Evolutionary conservation across 92 coral and sea anemone genomes (phyloP).

Genomic region (Palythoa caribaeorum): DNA sequence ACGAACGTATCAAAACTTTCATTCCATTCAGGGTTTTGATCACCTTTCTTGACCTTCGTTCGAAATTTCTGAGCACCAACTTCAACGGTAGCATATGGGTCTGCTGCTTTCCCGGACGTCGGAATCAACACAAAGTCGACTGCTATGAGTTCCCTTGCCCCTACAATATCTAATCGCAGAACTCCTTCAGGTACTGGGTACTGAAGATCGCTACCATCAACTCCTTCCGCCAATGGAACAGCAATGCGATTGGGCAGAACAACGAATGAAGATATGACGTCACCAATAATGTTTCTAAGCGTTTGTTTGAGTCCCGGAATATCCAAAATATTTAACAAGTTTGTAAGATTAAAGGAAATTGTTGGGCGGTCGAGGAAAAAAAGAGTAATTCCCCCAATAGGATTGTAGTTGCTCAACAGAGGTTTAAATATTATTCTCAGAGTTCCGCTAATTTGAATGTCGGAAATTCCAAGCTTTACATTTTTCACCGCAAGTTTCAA

Average conservation of each 20-base stretch:
- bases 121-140: constrained; percentile 75
- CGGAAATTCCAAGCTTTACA: constrained; percentile 87
- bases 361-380: constrained; percentile 91
- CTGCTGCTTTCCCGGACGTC: constrained; percentile 70
- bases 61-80: constrained; percentile 96
- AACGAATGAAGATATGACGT: constrained; percentile 81
- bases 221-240: constrained; percentile 80
- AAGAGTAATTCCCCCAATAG: constrained; percentile 84
- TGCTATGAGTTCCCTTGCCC: constrained; percentile 80
- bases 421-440: constrained; percentile 92
- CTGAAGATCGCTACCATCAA: constrained; percentile 80
- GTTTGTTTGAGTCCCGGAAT: constrained; percentile 91
- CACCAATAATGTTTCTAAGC: constrained; percentile 79
- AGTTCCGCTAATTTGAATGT: constrained; percentile 85
- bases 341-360: constrained; percentile 86
- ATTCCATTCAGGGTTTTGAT: constrained; percentile 87
- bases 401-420: constrained; percentile 67
- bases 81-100: constrained; percentile 85
- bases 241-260: constrained; percentile 95
- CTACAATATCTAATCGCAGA: constrained; percentile 77
- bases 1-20: constrained; percentile 89
- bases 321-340: constrained; percentile 87
- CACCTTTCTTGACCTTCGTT: constrained; percentile 77
- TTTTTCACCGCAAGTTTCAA: constrained; percentile 73
- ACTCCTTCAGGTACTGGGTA: constrained; percentile 96